phyloP scores from a whole-genome alignment of 1,140 invertebrate genomes.

The Drosophila paulistorum region DNA sequence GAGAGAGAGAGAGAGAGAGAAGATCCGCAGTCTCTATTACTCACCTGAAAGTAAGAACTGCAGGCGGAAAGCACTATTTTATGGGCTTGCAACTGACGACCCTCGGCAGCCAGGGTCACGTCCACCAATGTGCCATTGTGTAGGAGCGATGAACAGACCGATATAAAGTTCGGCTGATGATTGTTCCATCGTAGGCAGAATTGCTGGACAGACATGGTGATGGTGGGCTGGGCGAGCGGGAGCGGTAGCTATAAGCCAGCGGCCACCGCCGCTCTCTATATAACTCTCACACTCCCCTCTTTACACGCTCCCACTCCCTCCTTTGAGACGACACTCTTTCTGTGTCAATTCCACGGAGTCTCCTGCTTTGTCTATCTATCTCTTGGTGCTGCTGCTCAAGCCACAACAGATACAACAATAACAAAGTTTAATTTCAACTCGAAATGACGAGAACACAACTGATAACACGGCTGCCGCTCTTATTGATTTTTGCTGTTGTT shows the following conservation, averaged over 20 bases:
- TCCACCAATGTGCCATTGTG: constrained; percentile 93
- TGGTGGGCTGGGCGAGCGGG: constrained; percentile 17
- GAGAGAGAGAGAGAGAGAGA: too few species aligned
- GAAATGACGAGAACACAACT: constrained; percentile 33
- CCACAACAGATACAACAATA: constrained; percentile 23
- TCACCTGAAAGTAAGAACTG: constrained; percentile 93
- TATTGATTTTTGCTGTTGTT: constrained; percentile 67
- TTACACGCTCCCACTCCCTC: constrained; percentile 3
- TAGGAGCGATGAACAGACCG: constrained; percentile 91
- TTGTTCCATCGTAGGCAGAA: constrained; percentile 95
- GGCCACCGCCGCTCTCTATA: constrained; percentile 41
- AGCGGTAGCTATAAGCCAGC: constrained; percentile 37
- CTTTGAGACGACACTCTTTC: background rate
- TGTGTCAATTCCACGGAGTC: constrained; percentile 1
- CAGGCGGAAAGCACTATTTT: constrained; percentile 94
- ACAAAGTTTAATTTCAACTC: constrained; percentile 52
- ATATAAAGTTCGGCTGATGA: constrained; percentile 94
- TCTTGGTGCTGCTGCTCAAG: constrained; percentile 1
- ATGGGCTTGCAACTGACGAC: constrained; percentile 92
- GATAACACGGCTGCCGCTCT: constrained; percentile 60
- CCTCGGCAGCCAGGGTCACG: constrained; percentile 93
- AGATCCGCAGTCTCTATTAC: constrained; percentile 23
- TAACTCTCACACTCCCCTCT: constrained; percentile 27
- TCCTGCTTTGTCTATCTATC: constrained; percentile 25
- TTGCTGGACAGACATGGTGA: constrained; percentile 89